These are phyloP conservation scores for Semaprochilodus insignis DNA, from an alignment of 2,797 vertebrate genomes.

Conservation along the genomic window DNA sequence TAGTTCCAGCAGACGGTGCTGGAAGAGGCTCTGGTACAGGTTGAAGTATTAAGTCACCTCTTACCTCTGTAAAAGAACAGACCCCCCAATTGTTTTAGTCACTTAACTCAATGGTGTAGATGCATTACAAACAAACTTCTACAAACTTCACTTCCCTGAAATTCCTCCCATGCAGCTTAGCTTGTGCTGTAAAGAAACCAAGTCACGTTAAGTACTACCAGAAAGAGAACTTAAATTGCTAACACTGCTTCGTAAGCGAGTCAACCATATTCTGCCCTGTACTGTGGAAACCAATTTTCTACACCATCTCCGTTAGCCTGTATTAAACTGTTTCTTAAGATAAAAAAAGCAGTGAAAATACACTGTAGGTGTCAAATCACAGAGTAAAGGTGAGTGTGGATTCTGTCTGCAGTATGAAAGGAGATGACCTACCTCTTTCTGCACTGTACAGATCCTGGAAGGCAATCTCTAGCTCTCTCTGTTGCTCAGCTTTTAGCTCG, in stretches of 20 bases:
- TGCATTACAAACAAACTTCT: neutral
- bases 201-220: too few relatives aligned
- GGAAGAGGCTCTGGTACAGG: constrained; percentile 90
- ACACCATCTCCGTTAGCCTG: too few relatives aligned
- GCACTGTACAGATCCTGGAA: constrained; percentile 92
- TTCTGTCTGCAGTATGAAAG: neutral
- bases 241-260: too few relatives aligned
- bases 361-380: neutral
- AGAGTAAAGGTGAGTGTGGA: neutral
- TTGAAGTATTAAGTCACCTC: constrained; percentile 85
- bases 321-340: too few relatives aligned
- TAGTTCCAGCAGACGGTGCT: constrained; percentile 70
- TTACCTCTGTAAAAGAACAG: constrained; percentile 78
- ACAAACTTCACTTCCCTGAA: too few relatives aligned
- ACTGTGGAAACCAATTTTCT: too few relatives aligned
- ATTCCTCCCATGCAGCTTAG: too few relatives aligned
- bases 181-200: too few relatives aligned
- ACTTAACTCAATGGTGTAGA: too few relatives aligned
- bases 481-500: constrained; percentile 84
- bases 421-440: constrained; percentile 81
- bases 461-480: constrained; percentile 90
- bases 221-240: too few relatives aligned
- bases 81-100: neutral
- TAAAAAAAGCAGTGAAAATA: neutral
- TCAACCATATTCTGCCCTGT: too few relatives aligned